phyloP scores from a whole-genome alignment of 2,113 vertebrate species.

The Furnarius figulus region DNA sequence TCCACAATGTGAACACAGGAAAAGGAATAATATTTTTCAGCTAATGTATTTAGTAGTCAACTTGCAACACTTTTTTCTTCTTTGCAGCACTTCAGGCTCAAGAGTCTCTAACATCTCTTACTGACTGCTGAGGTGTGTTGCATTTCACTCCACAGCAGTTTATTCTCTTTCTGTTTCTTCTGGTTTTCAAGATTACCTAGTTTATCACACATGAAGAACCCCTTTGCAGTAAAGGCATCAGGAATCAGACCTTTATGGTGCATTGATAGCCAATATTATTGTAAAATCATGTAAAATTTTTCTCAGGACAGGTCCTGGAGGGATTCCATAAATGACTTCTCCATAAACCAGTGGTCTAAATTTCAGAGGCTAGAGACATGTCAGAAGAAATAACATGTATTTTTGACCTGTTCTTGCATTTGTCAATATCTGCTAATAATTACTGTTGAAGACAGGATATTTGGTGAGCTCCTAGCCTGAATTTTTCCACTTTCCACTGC shows the following conservation, averaged over 20 bases:
- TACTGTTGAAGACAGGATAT: not conserved
- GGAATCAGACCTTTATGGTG: not conserved
- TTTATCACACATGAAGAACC: not conserved
- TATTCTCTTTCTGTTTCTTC: not conserved
- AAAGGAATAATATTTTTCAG: not conserved
- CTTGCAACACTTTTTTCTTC: not conserved
- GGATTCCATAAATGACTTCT: not conserved
- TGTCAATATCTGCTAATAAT: not conserved
- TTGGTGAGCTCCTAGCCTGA: fast-evolving
- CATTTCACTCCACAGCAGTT: not conserved
- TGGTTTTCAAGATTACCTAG: not conserved
- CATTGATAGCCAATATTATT: not conserved
- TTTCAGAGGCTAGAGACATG: not conserved
- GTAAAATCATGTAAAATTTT: not conserved
- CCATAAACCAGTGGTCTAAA: not conserved
- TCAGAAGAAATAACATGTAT: not conserved
- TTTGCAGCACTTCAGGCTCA: not conserved
- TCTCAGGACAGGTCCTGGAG: not conserved
- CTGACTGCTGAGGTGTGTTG: not conserved
- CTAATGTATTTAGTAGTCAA: not conserved
- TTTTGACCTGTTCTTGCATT: not conserved
- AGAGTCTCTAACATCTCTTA: not conserved
- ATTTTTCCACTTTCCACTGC: not conserved
- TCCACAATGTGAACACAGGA: not conserved
- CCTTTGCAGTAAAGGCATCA: not conserved